phyloP scores from a whole-genome alignment of 2,797 vertebrate genomes.

The Spheniscus humboldti region DNA sequence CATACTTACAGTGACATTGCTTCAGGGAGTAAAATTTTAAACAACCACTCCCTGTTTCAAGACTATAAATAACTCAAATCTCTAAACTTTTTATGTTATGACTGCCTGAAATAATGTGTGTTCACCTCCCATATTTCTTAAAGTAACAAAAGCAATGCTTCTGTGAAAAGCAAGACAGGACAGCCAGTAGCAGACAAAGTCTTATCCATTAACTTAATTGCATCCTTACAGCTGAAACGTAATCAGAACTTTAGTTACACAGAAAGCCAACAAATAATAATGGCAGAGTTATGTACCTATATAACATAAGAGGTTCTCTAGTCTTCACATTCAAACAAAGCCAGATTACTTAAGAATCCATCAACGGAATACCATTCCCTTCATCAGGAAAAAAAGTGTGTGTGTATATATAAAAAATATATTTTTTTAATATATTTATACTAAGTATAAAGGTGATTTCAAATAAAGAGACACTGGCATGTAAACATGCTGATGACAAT shows the following conservation, averaged over 20 bases:
- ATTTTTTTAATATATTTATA: not conserved
- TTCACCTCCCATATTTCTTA: not conserved
- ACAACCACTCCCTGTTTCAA: not conserved
- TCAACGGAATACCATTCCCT: not conserved
- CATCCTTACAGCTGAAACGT: not conserved
- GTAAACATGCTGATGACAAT: not conserved
- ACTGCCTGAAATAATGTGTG: not conserved
- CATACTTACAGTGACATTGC: not conserved
- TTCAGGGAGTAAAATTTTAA: not conserved
- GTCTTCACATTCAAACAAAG: not conserved
- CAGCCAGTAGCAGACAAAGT: not conserved
- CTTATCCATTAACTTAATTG: not conserved
- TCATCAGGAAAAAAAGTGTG: not conserved
- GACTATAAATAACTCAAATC: not conserved
- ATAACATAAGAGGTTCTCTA: not conserved
- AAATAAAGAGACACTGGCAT: not conserved
- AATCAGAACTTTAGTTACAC: not conserved
- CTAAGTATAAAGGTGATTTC: not conserved
- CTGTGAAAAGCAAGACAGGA: not conserved
- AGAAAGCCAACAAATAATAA: not conserved
- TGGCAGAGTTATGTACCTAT: not conserved
- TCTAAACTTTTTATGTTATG: not conserved
- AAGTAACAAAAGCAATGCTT: not conserved
- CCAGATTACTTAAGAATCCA: not conserved
- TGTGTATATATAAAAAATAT: not conserved